Evolutionary conservation across 2,113 vertebrate species (phyloP).

Genomic region (Brachirus orientalis): DNA sequence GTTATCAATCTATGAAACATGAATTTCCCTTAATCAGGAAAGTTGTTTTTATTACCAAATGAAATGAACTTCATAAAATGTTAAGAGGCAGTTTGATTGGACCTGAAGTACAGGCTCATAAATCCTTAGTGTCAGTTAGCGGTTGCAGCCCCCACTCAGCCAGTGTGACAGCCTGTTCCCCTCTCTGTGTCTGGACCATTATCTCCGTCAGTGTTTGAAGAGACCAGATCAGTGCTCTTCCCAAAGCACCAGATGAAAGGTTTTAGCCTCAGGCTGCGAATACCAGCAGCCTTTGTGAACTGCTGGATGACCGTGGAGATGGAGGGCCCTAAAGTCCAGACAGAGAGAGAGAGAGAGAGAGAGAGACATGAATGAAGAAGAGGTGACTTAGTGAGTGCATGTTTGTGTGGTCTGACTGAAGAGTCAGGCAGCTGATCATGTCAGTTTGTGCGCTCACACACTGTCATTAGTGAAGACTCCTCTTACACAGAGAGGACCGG

Average conservation of each 20-base stretch:
- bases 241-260: conserved; percentile 79
- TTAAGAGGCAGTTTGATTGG: neutral
- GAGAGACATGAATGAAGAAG: conserved; percentile 48
- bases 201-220: conserved; percentile 74
- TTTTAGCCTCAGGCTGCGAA: conserved; percentile 73
- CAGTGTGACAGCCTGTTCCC: conserved; percentile 24
- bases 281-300: conserved; percentile 71
- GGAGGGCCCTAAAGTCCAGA: no score
- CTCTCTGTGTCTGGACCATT: conserved; percentile 58
- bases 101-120: conserved; percentile 15
- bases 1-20: no score
- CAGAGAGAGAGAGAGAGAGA: conserved; percentile 34
- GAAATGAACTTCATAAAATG: neutral
- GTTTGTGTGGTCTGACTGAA: conserved; percentile 30
- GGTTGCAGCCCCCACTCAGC: conserved; percentile 22
- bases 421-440: conserved; percentile 32
- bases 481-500: conserved; percentile 17
- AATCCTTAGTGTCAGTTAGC: neutral
- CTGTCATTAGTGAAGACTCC: conserved; percentile 53
- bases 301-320: conserved; percentile 43
- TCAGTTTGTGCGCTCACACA: conserved; percentile 26
- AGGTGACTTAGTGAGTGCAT: conserved; percentile 4
- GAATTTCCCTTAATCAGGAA: neutral
- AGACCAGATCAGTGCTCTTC: conserved; percentile 60
- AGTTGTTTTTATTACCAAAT: conserved; percentile 4